Percentiles rank a stretch among this genome's conserved stretches.
Conservation (phyloP, 1,140 invertebrate species). For the Cotesia vestalis region DNA sequence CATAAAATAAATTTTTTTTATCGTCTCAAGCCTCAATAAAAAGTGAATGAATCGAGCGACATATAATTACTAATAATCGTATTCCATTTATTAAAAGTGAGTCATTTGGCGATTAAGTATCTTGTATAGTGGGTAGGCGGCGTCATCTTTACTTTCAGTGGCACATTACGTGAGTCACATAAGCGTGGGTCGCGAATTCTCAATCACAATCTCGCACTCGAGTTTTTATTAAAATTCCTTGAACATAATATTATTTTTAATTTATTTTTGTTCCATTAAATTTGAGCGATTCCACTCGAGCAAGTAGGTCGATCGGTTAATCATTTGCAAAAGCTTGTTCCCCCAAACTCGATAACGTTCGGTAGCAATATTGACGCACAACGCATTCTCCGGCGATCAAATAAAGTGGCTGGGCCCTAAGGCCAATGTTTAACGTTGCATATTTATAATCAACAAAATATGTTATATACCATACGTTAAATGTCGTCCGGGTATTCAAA, state of each 20-base stretch:
- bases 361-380: slow-evolving; percentile 20
- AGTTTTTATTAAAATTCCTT: too few species aligned
- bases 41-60: too few species aligned
- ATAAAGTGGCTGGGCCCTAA: slow-evolving; percentile 13
- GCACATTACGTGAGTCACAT: slow-evolving; percentile 10
- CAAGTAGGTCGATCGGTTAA: slow-evolving; percentile 29
- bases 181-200: slow-evolving; percentile 5
- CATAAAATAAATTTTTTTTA: too few species aligned
- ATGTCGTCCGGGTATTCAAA: slow-evolving; percentile 28
- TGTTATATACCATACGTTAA: slow-evolving; percentile 16
- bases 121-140: background rate
- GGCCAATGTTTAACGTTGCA: background rate
- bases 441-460: background rate
- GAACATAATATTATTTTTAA: too few species aligned
- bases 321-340: slow-evolving; percentile 15
- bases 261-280: background rate
- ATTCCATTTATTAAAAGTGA: background rate
- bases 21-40: too few species aligned
- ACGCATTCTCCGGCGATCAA: background rate
- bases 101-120: background rate
- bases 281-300: background rate
- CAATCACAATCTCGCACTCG: background rate
- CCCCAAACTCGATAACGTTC: slow-evolving; percentile 31
- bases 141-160: slow-evolving; percentile 10
- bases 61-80: background rate